Evolutionary conservation across 30 jellyfish, hydroid and myxozoan species (phyloP).

Genomic region (Nemopilema nomurai): DNA sequence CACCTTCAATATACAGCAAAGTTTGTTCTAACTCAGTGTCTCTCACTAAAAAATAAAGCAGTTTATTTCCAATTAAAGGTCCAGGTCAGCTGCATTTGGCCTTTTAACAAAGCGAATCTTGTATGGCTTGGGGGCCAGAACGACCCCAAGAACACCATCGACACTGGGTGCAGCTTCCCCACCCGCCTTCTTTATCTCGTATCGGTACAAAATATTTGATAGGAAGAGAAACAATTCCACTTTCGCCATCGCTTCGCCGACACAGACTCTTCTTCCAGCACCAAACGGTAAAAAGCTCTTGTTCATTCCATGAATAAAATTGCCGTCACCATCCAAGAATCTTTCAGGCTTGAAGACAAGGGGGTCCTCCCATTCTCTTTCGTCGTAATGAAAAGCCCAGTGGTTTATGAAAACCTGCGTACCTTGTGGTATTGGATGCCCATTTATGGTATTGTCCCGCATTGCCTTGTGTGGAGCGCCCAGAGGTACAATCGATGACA

Average conservation of each 20-base stretch:
- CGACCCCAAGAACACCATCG: conserved; percentile 65
- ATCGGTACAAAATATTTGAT: conserved; percentile 57
- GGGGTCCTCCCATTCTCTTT: conserved; percentile 82
- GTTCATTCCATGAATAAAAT: conserved; percentile 60
- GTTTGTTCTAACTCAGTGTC: not conserved
- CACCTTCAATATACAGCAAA: not conserved
- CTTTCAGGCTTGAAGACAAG: conserved; percentile 76
- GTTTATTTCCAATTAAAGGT: not conserved
- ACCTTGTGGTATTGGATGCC: conserved; percentile 65
- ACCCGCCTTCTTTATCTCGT: conserved; percentile 45
- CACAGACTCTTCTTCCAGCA: conserved; percentile 93
- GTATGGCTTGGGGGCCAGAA: conserved; percentile 66
- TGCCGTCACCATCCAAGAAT: conserved; percentile 74
- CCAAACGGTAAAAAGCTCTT: conserved; percentile 87
- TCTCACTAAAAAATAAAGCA: not conserved
- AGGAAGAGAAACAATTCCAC: conserved; percentile 72
- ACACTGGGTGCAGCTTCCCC: conserved; percentile 59
- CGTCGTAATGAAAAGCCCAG: conserved; percentile 88
- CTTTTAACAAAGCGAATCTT: conserved; percentile 38
- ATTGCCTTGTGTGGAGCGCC: conserved; percentile 82
- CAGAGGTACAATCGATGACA: conserved; percentile 75
- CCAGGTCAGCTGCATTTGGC: not conserved
- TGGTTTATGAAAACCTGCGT: conserved; percentile 67
- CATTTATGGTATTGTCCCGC: conserved; percentile 48
- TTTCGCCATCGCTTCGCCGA: conserved; percentile 91